A percentile compares a stretch with the other conserved stretches of the same genome.
Conservation (phyloP, 2,888 invertebrate genomes). For the Hirudinaria manillensis region DNA sequence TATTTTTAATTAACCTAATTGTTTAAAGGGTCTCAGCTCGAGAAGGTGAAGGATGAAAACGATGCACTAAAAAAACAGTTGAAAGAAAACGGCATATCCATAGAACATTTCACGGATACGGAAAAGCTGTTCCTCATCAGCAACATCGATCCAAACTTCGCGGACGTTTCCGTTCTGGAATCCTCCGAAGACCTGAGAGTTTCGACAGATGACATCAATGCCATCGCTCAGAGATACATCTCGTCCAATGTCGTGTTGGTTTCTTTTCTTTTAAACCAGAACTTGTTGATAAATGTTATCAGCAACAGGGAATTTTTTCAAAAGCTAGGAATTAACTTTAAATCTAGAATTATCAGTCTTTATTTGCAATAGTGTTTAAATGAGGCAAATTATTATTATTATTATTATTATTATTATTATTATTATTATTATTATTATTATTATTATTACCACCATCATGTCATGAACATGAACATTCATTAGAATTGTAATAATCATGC, state of each 20-base stretch:
- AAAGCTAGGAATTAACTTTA: no score
- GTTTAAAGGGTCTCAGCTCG: not conserved
- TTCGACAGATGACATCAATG: not conserved
- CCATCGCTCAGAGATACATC: not conserved
- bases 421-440: no score
- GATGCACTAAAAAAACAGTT: slow-evolving; percentile 21
- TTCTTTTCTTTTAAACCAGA: no score
- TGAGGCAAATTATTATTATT: no score
- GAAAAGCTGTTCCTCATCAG: slow-evolving; percentile 29
- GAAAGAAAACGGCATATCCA: slow-evolving; percentile 27
- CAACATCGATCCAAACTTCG: slow-evolving; percentile 1
- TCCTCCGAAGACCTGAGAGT: not conserved
- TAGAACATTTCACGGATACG: slow-evolving; percentile 25
- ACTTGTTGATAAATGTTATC: no score
- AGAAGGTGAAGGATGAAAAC: not conserved
- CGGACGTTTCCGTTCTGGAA: not conserved
- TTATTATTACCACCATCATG: no score
- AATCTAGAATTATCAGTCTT: no score
- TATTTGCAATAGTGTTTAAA: no score
- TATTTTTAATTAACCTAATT: not conserved
- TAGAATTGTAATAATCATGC: no score
- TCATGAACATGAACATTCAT: no score
- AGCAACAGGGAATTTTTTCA: no score
- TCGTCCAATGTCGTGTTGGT: not conserved
- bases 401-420: no score